phyloP scores from a whole-genome alignment of 2,888 invertebrate species.

The Diadegma fenestrale region DNA sequence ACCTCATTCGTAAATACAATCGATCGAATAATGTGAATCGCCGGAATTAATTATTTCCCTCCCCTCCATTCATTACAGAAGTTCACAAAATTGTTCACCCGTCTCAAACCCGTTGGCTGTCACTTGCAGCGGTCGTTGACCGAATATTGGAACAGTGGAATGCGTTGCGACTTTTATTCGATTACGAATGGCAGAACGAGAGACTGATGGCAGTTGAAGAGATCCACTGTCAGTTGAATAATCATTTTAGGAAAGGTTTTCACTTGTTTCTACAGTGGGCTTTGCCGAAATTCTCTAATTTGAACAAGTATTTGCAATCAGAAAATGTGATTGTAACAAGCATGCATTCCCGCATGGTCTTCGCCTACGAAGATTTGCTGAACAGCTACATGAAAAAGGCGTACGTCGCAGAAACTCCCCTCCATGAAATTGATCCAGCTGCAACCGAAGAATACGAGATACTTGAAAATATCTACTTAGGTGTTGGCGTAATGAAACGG shows the following conservation, averaged over 20 bases:
- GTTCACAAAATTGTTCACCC: too few relatives aligned
- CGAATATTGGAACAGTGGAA: slow-evolving; percentile 77
- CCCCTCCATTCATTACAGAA: neutral
- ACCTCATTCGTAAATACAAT: too few relatives aligned
- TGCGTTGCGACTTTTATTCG: slow-evolving; percentile 72
- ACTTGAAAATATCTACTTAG: slow-evolving; percentile 66
- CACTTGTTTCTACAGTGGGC: slow-evolving; percentile 68
- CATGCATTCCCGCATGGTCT: slow-evolving; percentile 55
- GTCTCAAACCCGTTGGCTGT: neutral
- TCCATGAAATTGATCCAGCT: slow-evolving; percentile 65
- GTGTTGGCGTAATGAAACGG: slow-evolving; percentile 62
- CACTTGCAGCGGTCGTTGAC: slow-evolving; percentile 68
- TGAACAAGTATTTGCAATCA: slow-evolving; percentile 69
- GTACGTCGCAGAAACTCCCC: slow-evolving; percentile 59
- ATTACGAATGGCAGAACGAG: slow-evolving; percentile 66
- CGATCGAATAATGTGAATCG: too few relatives aligned
- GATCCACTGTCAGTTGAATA: slow-evolving; percentile 63
- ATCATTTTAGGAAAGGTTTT: slow-evolving; percentile 69
- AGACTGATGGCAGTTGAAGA: slow-evolving; percentile 60
- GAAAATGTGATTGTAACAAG: slow-evolving; percentile 59
- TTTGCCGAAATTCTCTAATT: slow-evolving; percentile 66
- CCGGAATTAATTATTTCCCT: too few relatives aligned
- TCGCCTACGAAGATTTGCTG: slow-evolving; percentile 64
- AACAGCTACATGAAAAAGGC: slow-evolving; percentile 66
- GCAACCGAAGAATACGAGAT: slow-evolving; percentile 51